phyloP scores from a whole-genome alignment of 2,888 invertebrate species.

The Folsomia manolachei region DNA sequence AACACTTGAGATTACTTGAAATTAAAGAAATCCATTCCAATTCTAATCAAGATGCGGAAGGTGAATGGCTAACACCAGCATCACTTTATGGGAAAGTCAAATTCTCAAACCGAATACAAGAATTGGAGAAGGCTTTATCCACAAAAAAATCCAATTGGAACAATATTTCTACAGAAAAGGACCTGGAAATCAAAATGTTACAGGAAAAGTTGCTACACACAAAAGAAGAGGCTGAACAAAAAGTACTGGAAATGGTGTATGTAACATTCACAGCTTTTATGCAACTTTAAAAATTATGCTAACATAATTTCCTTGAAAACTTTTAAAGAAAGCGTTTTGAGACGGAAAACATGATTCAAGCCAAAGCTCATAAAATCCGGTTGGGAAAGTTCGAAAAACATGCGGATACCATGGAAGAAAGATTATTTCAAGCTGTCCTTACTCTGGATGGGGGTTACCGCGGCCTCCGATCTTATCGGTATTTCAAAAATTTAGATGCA shows the following conservation, averaged over 20 bases:
- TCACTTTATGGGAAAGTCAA: too few species aligned
- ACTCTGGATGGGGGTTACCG: not conserved
- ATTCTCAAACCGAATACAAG: not conserved
- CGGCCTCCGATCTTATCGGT: not conserved
- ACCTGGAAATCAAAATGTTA: not conserved
- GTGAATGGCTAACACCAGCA: too few species aligned
- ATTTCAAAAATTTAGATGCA: not conserved
- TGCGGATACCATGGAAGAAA: constrained; percentile 1
- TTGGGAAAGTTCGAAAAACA: not conserved
- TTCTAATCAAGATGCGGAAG: not conserved
- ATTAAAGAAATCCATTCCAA: not conserved
- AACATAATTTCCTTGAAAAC: too few species aligned
- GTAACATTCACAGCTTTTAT: too few species aligned
- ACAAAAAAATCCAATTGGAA: not conserved
- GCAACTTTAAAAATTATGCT: too few species aligned
- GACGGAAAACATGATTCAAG: not conserved
- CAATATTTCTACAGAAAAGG: not conserved
- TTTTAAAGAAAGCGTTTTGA: not conserved
- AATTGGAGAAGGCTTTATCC: not conserved
- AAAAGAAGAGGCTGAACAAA: not conserved
- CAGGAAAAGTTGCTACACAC: not conserved
- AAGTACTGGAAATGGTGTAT: not conserved
- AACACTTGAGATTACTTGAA: not conserved
- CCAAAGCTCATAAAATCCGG: not conserved
- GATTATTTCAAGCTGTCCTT: not conserved